Evolutionary conservation across 2,113 vertebrate genomes (phyloP), one percentile per base, ranked within the genome.

Genomic region (Cichladusa arquata): DNA sequence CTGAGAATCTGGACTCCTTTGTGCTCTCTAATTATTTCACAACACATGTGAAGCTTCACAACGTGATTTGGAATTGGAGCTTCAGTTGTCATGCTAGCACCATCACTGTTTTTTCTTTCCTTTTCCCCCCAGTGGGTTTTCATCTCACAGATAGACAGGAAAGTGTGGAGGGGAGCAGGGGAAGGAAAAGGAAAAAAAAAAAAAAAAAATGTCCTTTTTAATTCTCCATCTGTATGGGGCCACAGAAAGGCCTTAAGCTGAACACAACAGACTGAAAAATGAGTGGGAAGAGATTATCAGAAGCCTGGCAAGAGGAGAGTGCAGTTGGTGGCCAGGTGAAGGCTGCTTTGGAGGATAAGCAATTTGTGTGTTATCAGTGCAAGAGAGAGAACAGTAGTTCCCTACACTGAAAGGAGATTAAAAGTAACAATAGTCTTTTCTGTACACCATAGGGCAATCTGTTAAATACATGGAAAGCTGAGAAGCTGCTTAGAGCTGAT

Each of bases 291-390:
- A 96, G 95, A 95, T 95, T 92, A 96, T 67, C 81, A 76, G 79
- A 31, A 74, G 23, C 42, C 58, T 92, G 94, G 81, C 61, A 82
- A 83, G 57, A 94, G 69, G 5, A 13, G 36, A 90, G 53, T 92
- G 72, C 66, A 53, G 84, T 50, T 6, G 31, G 88, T 80, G 88
- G 81, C 81, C 86, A 96, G 96, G 93, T 92, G 82, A 94, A 86
- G 84, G 54, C 90, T 95, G 95, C 86, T 94, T 78, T 82, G 69
- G 87, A 74, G 96, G 88, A 96, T 97, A 95, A 97, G 94, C 88
- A 97, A 97, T 97, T 95, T 95, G 84, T 86, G 81, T 97, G 88
- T 97, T 97, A 97, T 97, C 95, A 95, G 90, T 5, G 6, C 70
- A 67, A 79, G 42, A 70, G 85, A 81, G 81, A 88, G 93, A 96